phyloP scores from a whole-genome alignment of 2,113 vertebrate species.

The Genyomyrus donnyi region DNA sequence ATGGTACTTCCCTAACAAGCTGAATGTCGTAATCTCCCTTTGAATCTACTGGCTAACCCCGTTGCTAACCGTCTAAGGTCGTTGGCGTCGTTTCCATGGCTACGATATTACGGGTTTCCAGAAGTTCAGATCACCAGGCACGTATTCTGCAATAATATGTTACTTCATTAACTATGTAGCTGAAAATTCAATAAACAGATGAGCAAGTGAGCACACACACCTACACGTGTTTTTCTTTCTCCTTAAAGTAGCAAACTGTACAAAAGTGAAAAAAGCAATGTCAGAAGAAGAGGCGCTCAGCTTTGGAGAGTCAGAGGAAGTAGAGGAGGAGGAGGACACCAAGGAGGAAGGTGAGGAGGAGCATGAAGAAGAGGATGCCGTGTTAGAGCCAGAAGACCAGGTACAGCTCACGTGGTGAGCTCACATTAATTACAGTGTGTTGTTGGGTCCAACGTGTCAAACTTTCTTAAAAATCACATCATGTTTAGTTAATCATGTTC shows the following conservation, averaged over 20 bases:
- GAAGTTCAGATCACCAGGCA: not conserved
- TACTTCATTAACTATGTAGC: not conserved
- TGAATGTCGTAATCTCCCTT: not conserved
- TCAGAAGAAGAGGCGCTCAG: slow-evolving; percentile 16
- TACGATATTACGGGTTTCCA: not conserved
- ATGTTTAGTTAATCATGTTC: not conserved
- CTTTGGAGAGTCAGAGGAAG: slow-evolving; percentile 12
- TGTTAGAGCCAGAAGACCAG: slow-evolving; percentile 18
- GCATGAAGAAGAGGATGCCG: slow-evolving; percentile 2
- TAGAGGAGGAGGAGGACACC: slow-evolving; percentile 20
- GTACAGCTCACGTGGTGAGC: not conserved
- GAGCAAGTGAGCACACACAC: not conserved
- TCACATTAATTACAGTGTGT: not conserved
- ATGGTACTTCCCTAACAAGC: not conserved
- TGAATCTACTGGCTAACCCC: not conserved
- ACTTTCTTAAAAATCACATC: not conserved
- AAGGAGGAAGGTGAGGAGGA: slow-evolving; percentile 35
- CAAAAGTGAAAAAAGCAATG: slow-evolving; percentile 11
- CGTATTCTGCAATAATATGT: not conserved
- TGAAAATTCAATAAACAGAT: not conserved
- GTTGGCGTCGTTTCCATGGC: not conserved
- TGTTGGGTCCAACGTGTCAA: not conserved
- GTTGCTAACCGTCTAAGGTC: not conserved
- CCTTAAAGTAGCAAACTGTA: not conserved
- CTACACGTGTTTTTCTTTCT: not conserved